Evolutionary conservation across 1,140 invertebrate species (phyloP), one percentile per base, ranked within the genome.

Genomic region (Drosophila asahinai): DNA sequence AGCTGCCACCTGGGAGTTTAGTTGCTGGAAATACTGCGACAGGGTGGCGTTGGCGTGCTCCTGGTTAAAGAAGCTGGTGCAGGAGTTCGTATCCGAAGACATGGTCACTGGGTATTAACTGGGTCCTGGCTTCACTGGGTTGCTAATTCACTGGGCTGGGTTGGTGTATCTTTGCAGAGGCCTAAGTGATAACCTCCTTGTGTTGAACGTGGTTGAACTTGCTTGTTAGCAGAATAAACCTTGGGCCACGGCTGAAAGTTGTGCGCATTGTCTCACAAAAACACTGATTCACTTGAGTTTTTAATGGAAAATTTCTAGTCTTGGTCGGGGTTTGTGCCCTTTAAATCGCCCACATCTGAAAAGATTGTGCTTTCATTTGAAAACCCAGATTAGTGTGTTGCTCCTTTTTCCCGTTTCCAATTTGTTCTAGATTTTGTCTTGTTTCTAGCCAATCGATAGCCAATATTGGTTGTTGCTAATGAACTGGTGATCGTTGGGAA

Each of bases 21-120:
- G 71, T 14, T 92, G 91, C 59, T 92, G 91, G 60, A 92, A 92
- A 58, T 92, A 92, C 66, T 92, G 89, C 71, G 87, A 81, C 27
- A 93, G 42, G 12, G 91, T 90, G 38, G 80, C 72, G 71, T 87
- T 92, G 15, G 90, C 76, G 27, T 92, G 91, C 62, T 93, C 92
- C 76, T 89, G 84, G 33, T 80, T 79, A 40, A 92, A 93, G 80
- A 92, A 93, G 40, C 83, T 77, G 54, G 76, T 81, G 60, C 91
- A 92, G 25, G 91, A 67, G 22, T 91, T 83, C 7, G 92, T 70
- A 38, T 92, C 91, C 17, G 91, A 77, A 27, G 91, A 79, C 92
- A 93, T 92, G 38, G 25, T 48, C 65, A 65, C 63, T 83, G 76
- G 61, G 52, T 51, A 12, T 3, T 25, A 45, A 63, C 64, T 62